These are phyloP conservation scores for Lucinisca nassula DNA, from an alignment of 2,888 invertebrate genomes.

Conservation along the genomic window DNA sequence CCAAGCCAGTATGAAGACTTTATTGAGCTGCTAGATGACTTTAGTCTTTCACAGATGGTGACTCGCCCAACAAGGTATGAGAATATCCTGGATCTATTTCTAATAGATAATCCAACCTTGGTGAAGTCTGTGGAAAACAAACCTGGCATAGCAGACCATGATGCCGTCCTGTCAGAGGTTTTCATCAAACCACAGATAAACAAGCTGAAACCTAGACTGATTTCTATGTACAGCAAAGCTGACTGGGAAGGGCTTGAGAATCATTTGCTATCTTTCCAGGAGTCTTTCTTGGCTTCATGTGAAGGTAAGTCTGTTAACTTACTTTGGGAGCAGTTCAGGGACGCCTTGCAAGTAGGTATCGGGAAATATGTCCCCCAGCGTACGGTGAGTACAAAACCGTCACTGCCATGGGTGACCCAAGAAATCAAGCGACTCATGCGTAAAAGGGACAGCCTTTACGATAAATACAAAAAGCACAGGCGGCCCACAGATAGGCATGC, in stretches of 20 bases:
- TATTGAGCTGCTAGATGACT: not conserved
- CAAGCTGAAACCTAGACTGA: not conserved
- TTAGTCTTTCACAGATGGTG: not conserved
- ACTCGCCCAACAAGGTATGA: not conserved
- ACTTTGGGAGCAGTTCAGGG: too few species aligned
- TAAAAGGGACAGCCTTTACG: slow-evolving; percentile 12
- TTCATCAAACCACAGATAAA: not conserved
- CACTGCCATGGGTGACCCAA: slow-evolving; percentile 23
- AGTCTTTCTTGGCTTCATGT: not conserved
- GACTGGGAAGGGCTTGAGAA: not conserved
- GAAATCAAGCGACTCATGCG: not conserved
- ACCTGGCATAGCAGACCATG: not conserved
- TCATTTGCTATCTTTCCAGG: not conserved
- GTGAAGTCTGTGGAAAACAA: not conserved
- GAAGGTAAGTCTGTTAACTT: too few species aligned
- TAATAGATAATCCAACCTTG: slow-evolving; percentile 2
- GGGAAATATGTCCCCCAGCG: not conserved
- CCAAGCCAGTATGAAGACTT: not conserved
- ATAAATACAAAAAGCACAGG: slow-evolving; percentile 9
- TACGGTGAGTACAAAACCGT: not conserved
- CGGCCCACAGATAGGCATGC: too few species aligned
- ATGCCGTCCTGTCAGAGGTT: not conserved
- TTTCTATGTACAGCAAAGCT: not conserved
- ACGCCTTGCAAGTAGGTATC: not conserved
- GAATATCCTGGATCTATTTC: not conserved